Base-by-base conservation (phyloP, 2,113 vertebrate species). In the Phocoena sinus region DNA sequence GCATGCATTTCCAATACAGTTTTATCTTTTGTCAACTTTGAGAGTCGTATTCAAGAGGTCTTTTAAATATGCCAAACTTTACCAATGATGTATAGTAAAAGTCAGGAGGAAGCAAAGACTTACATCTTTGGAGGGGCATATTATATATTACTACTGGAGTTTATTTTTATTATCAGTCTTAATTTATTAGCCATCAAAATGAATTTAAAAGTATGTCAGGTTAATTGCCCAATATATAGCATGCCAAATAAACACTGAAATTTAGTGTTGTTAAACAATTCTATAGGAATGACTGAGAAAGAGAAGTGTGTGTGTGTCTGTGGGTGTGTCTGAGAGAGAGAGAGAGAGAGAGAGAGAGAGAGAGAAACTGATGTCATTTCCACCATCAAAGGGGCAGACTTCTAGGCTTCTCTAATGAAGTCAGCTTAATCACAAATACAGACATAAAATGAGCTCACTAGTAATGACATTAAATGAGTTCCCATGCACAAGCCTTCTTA, bases 361-460 rank as follows among this genome's bases (percentile, higher is more conserved):
- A 38, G 62, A 28, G 8, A 31, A 62, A 11, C 0, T 50, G 68
- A 56, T 58, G 31, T 28, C 36, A 85, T 71, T 88, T 95, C 62
- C 60, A 62, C 77, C 70, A 31, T 76, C 67, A 82, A 73, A 94
- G 82, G 47, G 25, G 13, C 41, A 86, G 47, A 85, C 41, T 83
- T 87, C 33, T 74, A 83, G 50, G 67, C 67, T 81, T 70, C 50
- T 56, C 56, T 94, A 77, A 92, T 63, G 25, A 95, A 96, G 62
- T 26, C n/a, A 68, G 8, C 23, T 91, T 87, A 65, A 92, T 92
- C 56, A 85, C 67, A 95, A 94, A 94, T 53, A 50, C 18, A 68
- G 23, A 74, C 68, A 92, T 92, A 67, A 92, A 97, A 84, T 70
- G 41, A 94, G n/a, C 36, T 93, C 33, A 38, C 91, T 94, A 91